phyloP scores from a whole-genome alignment of 2,797 vertebrate species.

The Pseudochromis fuscus region DNA sequence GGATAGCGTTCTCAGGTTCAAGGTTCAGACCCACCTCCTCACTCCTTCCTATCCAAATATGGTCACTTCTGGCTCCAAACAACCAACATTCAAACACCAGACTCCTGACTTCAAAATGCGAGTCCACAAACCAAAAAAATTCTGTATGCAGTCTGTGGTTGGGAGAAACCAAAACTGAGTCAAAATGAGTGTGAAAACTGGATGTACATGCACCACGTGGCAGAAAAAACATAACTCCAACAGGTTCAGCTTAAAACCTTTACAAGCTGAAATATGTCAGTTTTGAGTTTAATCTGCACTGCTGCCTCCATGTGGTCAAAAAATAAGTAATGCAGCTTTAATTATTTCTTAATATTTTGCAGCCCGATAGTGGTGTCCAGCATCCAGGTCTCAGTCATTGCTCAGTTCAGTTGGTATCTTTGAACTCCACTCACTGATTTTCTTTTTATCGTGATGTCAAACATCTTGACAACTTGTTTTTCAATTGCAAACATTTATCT shows the following conservation, averaged over 20 bases:
- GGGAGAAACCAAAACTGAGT: constrained; percentile 4
- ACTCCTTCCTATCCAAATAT: too few relatives aligned
- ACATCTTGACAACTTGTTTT: not conserved
- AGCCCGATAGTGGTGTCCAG: not conserved
- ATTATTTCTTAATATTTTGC: not conserved
- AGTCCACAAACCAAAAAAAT: too few relatives aligned
- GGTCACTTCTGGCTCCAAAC: too few relatives aligned
- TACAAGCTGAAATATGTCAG: not conserved
- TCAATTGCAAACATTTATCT: not conserved
- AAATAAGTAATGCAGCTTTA: not conserved
- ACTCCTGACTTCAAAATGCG: too few relatives aligned
- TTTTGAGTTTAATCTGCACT: not conserved
- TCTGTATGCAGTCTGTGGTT: too few relatives aligned
- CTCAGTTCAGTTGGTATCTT: not conserved
- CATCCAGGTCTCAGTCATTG: not conserved
- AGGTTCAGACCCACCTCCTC: too few relatives aligned
- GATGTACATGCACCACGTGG: not conserved
- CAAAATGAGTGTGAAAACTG: not conserved
- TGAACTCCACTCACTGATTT: not conserved
- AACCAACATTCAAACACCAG: too few relatives aligned
- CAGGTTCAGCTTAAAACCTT: not conserved
- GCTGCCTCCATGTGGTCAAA: not conserved
- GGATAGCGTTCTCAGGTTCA: too few relatives aligned
- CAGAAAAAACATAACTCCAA: not conserved
- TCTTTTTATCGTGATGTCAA: not conserved